Percentiles rank a stretch among this genome's conserved stretches.
Conservation (phyloP, 2,797 vertebrate genomes). For the Botia kubotai region DNA sequence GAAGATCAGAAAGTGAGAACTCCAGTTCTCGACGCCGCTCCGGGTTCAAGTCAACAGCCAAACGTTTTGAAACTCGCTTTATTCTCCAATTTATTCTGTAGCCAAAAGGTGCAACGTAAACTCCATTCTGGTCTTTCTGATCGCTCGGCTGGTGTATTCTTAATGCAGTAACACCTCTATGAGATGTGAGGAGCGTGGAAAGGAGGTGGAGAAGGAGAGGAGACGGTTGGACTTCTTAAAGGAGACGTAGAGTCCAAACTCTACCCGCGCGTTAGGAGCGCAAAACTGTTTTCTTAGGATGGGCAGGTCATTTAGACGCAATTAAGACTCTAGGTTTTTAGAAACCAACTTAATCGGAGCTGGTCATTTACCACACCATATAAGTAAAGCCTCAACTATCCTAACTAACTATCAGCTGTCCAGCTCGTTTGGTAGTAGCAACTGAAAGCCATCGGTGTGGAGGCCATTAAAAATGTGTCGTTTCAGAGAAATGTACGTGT, state of each 20-base stretch:
- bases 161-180: conserved; percentile 73
- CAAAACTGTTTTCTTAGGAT: background rate
- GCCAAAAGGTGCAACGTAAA: conserved; percentile 62
- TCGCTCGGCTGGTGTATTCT: no score
- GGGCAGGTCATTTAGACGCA: background rate
- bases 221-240: conserved; percentile 61
- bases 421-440: background rate
- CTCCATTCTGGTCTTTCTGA: conserved; percentile 69
- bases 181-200: conserved; percentile 61
- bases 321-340: background rate
- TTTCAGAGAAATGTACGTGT: no score
- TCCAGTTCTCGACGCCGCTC: conserved; percentile 29
- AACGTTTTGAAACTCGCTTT: conserved; percentile 14
- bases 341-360: background rate
- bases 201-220: conserved; percentile 41
- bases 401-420: background rate
- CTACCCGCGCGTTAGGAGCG: conserved; percentile 14
- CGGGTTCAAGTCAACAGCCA: conserved; percentile 16
- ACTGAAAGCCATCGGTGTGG: no score
- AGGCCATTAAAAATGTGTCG: no score
- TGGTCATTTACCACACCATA: background rate
- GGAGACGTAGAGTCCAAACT: conserved; percentile 50
- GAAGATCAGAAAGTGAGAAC: background rate
- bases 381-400: no score
- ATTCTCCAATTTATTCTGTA: conserved; percentile 54